phyloP scores from a whole-genome alignment of 2,888 invertebrate species.

The Chymomyza amoena region DNA sequence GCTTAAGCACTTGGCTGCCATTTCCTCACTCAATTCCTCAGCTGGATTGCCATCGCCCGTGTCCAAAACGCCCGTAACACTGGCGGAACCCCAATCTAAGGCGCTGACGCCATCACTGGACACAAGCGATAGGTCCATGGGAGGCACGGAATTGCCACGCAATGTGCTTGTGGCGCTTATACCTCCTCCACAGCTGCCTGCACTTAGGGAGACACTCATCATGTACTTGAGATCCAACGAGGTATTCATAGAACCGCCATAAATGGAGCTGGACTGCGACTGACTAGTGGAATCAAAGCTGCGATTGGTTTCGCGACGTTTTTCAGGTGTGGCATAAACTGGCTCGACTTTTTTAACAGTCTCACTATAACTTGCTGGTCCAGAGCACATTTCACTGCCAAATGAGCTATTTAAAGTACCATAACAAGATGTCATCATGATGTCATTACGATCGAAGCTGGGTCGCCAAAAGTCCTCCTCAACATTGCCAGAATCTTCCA shows the following conservation, averaged over 20 bases:
- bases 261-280: constrained; percentile 75
- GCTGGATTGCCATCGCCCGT: constrained; percentile 56
- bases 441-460: constrained; percentile 67
- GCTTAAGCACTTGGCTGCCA: constrained; percentile 70
- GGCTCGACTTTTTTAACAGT: constrained; percentile 60
- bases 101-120: constrained; percentile 62
- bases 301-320: constrained; percentile 71
- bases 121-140: constrained; percentile 64
- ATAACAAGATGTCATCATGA: constrained; percentile 79
- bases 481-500: constrained; percentile 55
- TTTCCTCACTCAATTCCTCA: constrained; percentile 75
- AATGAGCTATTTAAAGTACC: constrained; percentile 75
- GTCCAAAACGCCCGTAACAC: constrained; percentile 52
- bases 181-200: constrained; percentile 31
- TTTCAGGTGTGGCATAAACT: constrained; percentile 76
- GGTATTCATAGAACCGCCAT: constrained; percentile 74
- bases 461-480: constrained; percentile 65
- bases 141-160: constrained; percentile 63
- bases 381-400: constrained; percentile 55
- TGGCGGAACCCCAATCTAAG: constrained; percentile 59
- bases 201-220: constrained; percentile 57
- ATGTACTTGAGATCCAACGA: constrained; percentile 71
- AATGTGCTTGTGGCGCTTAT: constrained; percentile 51
- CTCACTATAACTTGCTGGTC: constrained; percentile 29
- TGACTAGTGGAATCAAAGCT: constrained; percentile 75